These are phyloP conservation scores for Drosophila paranaensis DNA, from an alignment of 2,888 invertebrate species.

Conservation along the genomic window DNA sequence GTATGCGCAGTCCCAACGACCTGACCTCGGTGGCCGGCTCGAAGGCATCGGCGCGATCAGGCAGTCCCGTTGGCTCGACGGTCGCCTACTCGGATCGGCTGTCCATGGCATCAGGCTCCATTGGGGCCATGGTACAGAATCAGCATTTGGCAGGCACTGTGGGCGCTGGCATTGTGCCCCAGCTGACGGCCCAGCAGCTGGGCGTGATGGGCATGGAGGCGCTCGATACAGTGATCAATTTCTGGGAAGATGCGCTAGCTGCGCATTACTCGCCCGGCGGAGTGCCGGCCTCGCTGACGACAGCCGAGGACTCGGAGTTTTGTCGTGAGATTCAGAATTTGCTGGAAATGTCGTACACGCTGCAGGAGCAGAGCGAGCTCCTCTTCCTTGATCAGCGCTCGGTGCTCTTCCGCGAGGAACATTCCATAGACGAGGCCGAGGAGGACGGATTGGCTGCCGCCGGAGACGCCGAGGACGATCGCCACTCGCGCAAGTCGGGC, in stretches of 20 bases:
- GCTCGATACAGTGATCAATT: slow-evolving; percentile 94
- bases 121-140: slow-evolving; percentile 85
- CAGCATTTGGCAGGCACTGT: slow-evolving; percentile 18
- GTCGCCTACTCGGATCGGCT: slow-evolving; percentile 88
- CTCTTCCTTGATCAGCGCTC: slow-evolving; percentile 95
- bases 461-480: slow-evolving; percentile 70
- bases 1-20: slow-evolving; percentile 90
- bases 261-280: slow-evolving; percentile 88
- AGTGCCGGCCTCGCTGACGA: slow-evolving; percentile 88
- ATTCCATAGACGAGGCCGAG: slow-evolving; percentile 86
- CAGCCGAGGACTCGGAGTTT: slow-evolving; percentile 94
- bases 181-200: slow-evolving; percentile 93
- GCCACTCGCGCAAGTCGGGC: slow-evolving; percentile 74
- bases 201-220: slow-evolving; percentile 98
- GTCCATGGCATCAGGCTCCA: slow-evolving; percentile 89
- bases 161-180: slow-evolving; percentile 81
- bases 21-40: slow-evolving; percentile 88
- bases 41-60: slow-evolving; percentile 87
- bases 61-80: slow-evolving; percentile 87
- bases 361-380: slow-evolving; percentile 94
- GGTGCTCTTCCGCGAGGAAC: slow-evolving; percentile 92
- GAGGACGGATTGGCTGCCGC: slow-evolving; percentile 68
- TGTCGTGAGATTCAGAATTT: slow-evolving; percentile 92
- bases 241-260: slow-evolving; percentile 97
- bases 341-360: slow-evolving; percentile 92